Percentiles rank a stretch among this genome's conserved stretches.
phyloP scores from a whole-genome alignment of 2,797 vertebrate species.

The Oryzias sinensis region DNA sequence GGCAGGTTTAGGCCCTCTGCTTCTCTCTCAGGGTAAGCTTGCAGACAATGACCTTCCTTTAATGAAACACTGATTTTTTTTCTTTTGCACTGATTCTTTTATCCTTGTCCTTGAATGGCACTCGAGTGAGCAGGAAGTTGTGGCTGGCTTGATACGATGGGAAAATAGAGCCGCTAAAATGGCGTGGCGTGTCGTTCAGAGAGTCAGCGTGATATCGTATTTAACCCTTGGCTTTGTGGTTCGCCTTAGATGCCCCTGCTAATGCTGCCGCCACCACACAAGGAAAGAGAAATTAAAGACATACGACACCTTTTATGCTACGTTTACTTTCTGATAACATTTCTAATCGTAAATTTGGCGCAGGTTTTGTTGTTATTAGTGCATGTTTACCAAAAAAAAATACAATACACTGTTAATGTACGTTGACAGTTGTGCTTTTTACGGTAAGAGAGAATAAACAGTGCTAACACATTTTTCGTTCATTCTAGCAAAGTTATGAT shows the following conservation, averaged over 20 bases:
- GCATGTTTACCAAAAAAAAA: constrained; percentile 7
- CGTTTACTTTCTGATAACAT: constrained; percentile 12
- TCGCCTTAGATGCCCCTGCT: constrained; percentile 56
- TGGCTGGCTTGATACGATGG: constrained; percentile 52
- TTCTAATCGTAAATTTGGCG: constrained; percentile 21
- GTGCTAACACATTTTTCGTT: too few relatives aligned
- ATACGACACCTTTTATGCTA: constrained; percentile 51
- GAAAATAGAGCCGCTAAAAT: constrained; percentile 72
- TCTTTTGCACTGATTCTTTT: constrained; percentile 37
- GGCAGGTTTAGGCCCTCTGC: constrained; percentile 78
- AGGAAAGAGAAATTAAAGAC: constrained; percentile 57
- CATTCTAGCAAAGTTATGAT: neutral
- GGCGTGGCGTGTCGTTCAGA: constrained; percentile 66
- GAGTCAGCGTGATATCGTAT: constrained; percentile 58
- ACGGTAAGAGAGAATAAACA: too few relatives aligned
- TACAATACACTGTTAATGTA: neutral
- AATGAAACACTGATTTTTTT: constrained; percentile 70
- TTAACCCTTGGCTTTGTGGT: constrained; percentile 74
- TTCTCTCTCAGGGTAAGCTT: constrained; percentile 81
- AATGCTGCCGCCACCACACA: constrained; percentile 37
- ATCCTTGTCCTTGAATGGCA: constrained; percentile 61
- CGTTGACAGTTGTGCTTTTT: too few relatives aligned
- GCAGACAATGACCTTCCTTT: constrained; percentile 81
- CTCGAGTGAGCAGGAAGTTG: constrained; percentile 67
- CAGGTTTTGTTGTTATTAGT: constrained; percentile 24